phyloP scores from a whole-genome alignment of 2,888 invertebrate species.

The Euproctis similis region DNA sequence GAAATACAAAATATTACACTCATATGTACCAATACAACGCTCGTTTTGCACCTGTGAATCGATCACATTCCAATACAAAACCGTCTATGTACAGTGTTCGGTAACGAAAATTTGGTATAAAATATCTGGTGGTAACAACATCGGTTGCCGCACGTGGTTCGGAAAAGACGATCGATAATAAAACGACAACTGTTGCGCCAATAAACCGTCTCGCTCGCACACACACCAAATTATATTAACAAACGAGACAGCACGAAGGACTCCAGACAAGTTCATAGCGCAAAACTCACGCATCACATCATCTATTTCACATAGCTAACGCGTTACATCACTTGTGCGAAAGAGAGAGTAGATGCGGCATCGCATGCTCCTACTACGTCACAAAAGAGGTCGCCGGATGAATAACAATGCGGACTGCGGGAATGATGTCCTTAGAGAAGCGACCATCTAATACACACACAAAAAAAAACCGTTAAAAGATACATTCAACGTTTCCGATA shows the following conservation, averaged over 20 bases:
- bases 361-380: slow-evolving; percentile 63
- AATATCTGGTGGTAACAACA: slow-evolving; percentile 27
- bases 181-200: slow-evolving; percentile 71
- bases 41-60: slow-evolving; percentile 7
- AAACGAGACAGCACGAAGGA: slow-evolving; percentile 42
- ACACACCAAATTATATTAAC: slow-evolving; percentile 4
- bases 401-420: slow-evolving; percentile 75
- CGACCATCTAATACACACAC: slow-evolving; percentile 19
- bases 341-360: slow-evolving; percentile 59
- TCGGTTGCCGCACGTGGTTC: slow-evolving; percentile 56
- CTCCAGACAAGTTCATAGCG: slow-evolving; percentile 51
- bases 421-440: slow-evolving; percentile 64
- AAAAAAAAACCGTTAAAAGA: slow-evolving; percentile 18
- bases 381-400: slow-evolving; percentile 69
- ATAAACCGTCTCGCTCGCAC: slow-evolving; percentile 33
- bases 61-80: slow-evolving; percentile 5
- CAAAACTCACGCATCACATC: slow-evolving; percentile 58
- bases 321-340: slow-evolving; percentile 18
- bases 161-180: slow-evolving; percentile 53
- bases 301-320: slow-evolving; percentile 30
- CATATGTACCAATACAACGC: slow-evolving; percentile 19
- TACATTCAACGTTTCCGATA: slow-evolving; percentile 12
- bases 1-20: too few relatives aligned
- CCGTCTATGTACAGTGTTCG: slow-evolving; percentile 24
- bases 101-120: slow-evolving; percentile 23